Percentiles rank a stretch among this genome's conserved stretches.
These are phyloP conservation scores for Cheilosia vernalis DNA, from an alignment of 2,888 invertebrate species.

Conservation along the genomic window DNA sequence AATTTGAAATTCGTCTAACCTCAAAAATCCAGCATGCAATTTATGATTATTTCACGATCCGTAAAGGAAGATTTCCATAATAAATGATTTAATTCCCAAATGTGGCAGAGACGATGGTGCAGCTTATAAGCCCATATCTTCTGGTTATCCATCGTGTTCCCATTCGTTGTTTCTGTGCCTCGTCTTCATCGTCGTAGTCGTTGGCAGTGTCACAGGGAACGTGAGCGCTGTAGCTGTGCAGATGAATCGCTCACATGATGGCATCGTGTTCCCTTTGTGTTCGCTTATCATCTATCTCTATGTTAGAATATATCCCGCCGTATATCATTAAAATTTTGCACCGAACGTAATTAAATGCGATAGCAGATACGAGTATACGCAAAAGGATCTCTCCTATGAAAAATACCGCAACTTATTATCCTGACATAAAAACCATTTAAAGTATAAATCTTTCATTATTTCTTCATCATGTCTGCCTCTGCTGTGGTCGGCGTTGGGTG, in stretches of 20 bases:
- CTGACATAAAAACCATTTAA: constrained; percentile 68
- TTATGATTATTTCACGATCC: constrained; percentile 54
- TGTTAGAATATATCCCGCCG: constrained; percentile 24
- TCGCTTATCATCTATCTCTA: not conserved
- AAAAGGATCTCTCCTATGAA: constrained; percentile 19
- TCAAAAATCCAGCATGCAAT: constrained; percentile 23
- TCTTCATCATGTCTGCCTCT: constrained; percentile 20
- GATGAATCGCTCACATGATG: constrained; percentile 45
- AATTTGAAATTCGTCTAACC: constrained; percentile 35
- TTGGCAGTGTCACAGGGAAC: not conserved
- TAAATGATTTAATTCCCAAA: constrained; percentile 61
- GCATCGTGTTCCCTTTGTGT: constrained; percentile 13
- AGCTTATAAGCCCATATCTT: constrained; percentile 23
- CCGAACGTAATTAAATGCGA: constrained; percentile 59
- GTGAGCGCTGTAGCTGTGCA: constrained; percentile 22
- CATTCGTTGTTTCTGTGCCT: constrained; percentile 23
- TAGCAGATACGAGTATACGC: not conserved
- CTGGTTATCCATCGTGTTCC: constrained; percentile 18
- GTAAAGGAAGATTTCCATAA: constrained; percentile 58
- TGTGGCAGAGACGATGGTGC: constrained; percentile 11
- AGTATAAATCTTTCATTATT: constrained; percentile 65
- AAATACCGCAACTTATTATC: constrained; percentile 65
- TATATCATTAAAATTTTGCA: constrained; percentile 58
- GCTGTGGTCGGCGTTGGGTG: constrained; percentile 6
- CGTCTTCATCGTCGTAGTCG: not conserved